Evolutionary conservation across 2,888 invertebrate species (phyloP).

Genomic region (Drosophila buzzatii): DNA sequence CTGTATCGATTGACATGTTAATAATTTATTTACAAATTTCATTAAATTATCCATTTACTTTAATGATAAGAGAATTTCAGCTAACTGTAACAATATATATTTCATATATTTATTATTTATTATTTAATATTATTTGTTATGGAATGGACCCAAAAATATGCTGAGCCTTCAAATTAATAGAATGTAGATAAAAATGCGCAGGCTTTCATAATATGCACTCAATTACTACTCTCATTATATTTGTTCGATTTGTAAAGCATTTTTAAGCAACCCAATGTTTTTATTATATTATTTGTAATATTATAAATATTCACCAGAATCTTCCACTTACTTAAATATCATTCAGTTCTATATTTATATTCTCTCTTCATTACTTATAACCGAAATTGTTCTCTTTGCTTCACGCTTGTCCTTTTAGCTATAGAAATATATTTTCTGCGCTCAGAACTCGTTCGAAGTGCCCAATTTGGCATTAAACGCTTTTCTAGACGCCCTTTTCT

Average conservation of each 20-base stretch:
- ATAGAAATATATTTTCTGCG: not conserved
- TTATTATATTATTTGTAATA: not conserved
- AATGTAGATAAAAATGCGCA: not conserved
- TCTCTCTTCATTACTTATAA: not conserved
- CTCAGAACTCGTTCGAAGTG: not conserved
- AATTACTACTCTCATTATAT: not conserved
- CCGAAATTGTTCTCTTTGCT: not conserved
- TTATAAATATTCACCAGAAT: not conserved
- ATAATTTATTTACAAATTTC: slow-evolving; percentile 13
- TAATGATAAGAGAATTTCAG: not conserved
- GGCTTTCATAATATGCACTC: not conserved
- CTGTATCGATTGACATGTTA: slow-evolving; percentile 20
- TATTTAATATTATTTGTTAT: not conserved
- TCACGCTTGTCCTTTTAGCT: not conserved
- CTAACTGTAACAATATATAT: not conserved
- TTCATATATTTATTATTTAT: not conserved
- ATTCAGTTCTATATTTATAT: not conserved
- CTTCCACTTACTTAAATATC: not conserved
- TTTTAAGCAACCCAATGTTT: not conserved
- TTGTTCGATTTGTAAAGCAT: not conserved
- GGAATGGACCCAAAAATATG: not conserved
- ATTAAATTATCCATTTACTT: not conserved
- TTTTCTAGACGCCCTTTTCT: not conserved
- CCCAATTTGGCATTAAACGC: slow-evolving; percentile 13
- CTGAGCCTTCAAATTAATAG: not conserved